Evolutionary conservation across 1,140 invertebrate genomes (phyloP), one percentile per base, ranked within the genome.

Genomic region (Aphelinus atriplicis): DNA sequence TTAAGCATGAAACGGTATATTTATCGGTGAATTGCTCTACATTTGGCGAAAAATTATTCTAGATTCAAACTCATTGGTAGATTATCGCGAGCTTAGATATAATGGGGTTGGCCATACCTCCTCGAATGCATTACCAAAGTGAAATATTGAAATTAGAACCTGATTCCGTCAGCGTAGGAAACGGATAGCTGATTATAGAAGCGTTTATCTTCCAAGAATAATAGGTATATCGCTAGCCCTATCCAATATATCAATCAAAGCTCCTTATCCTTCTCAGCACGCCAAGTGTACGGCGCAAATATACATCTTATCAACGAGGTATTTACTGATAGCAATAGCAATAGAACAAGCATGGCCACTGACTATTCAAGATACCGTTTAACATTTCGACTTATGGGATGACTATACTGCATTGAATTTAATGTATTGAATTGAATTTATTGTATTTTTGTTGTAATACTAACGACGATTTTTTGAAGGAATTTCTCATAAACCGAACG

Each of bases 61-160:
- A 26, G 42, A 53, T 66, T 66, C 9, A 55, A 66, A 66, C 56
- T 55, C 64, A 56, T 66, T 65, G 64, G 6, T 6, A 55, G 42
- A 26, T 62, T 62, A 71, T 60, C 68, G 3, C 57, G 58, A 57
- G 58, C 47, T 7, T 71, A 53, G 55, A 70, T 51, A 53, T 62
- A 60, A 26, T 47, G 50, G n/a, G 2, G 51, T 43, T 50, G 2
- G 56, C 62, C 50, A 71, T 62, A 71, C 45, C 50, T 69, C 55
- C 26, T 62, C 2, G 58, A 26, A 48, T 62, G 46, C 68, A 53
- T 62, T 62, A 71, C 68, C 26, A 9, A 10, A 6, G 48, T 71
- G 68, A 71, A 64, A 63, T 63, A 71, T 71, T 71, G 61, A 64
- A 71, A 71, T 71, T 64, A 71, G 68, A 71, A 64, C 61, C 70